Conservation (phyloP, 2,888 invertebrate species). For the Tipula unca region DNA sequence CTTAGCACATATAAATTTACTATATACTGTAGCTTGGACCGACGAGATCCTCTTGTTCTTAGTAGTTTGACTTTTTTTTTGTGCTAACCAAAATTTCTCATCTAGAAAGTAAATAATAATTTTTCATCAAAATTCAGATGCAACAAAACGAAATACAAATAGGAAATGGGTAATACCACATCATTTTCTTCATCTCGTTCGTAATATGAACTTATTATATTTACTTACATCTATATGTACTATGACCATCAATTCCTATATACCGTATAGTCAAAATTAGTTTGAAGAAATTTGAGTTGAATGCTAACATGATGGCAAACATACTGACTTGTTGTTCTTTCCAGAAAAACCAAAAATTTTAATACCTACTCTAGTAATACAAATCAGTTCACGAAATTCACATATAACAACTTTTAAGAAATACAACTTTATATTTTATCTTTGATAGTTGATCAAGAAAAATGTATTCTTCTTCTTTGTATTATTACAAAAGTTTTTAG, state of each 20-base stretch:
- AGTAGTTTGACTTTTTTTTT: neutral
- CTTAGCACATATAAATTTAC: neutral
- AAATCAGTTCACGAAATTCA: neutral
- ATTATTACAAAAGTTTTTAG: neutral
- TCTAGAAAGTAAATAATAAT: neutral
- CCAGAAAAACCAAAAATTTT: neutral
- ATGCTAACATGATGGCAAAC: no score
- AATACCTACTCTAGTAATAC: neutral
- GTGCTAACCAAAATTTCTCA: neutral
- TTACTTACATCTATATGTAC: no score
- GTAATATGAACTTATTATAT: neutral
- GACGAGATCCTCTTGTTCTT: neutral
- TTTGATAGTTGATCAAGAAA: neutral
- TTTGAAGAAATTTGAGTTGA: no score
- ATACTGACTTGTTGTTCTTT: no score
- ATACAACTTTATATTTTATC: neutral
- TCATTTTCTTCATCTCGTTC: neutral
- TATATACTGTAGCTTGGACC: neutral
- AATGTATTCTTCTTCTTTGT: neutral
- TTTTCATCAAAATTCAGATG: constrained; percentile 4
- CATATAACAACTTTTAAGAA: neutral
- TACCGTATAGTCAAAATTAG: no score
- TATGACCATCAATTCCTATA: no score
- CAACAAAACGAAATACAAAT: neutral
- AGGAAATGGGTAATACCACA: neutral